Conservation (phyloP, 2,888 invertebrate genomes). For the Callyntrura sp. region DNA sequence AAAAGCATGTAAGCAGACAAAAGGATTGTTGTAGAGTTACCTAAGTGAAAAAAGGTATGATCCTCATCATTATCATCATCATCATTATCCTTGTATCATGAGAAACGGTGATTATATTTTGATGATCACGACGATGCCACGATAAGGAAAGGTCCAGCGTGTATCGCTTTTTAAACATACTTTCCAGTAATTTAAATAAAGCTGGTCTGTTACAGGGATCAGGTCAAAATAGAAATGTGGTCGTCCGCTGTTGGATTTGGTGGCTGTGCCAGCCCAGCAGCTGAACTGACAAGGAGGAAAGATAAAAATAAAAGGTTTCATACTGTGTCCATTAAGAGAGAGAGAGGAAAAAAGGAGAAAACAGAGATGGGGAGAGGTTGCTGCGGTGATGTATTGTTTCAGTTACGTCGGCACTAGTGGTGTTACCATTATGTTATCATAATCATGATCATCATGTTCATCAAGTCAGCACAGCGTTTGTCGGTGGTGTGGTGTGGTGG, state of each 20-base stretch:
- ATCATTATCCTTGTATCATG: background rate
- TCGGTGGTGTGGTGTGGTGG: constrained; percentile 54
- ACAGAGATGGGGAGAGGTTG: constrained; percentile 17
- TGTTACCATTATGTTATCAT: constrained; percentile 76
- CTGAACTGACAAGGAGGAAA: constrained; percentile 29
- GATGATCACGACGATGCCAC: background rate
- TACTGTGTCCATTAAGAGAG: constrained; percentile 75
- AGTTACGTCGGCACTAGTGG: constrained; percentile 60
- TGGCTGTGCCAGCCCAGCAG: too few species aligned
- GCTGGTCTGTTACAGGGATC: background rate
- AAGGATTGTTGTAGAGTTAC: constrained; percentile 18
- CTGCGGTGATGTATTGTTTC: constrained; percentile 55
- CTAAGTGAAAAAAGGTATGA: background rate
- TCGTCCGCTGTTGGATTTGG: constrained; percentile 1
- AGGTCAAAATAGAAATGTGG: background rate
- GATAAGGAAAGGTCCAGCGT: background rate
- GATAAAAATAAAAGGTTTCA: constrained; percentile 65
- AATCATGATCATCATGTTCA: constrained; percentile 52
- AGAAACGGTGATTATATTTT: background rate
- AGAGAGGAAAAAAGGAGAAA: constrained; percentile 32
- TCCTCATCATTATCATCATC: background rate
- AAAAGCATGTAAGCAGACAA: background rate
- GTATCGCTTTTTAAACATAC: background rate
- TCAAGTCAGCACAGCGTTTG: constrained; percentile 60
- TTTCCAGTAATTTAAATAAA: constrained; percentile 41